A percentile compares a stretch with the other conserved stretches of the same genome.
Conservation (phyloP, 2,113 vertebrate species). For the Rissa tridactyla region DNA sequence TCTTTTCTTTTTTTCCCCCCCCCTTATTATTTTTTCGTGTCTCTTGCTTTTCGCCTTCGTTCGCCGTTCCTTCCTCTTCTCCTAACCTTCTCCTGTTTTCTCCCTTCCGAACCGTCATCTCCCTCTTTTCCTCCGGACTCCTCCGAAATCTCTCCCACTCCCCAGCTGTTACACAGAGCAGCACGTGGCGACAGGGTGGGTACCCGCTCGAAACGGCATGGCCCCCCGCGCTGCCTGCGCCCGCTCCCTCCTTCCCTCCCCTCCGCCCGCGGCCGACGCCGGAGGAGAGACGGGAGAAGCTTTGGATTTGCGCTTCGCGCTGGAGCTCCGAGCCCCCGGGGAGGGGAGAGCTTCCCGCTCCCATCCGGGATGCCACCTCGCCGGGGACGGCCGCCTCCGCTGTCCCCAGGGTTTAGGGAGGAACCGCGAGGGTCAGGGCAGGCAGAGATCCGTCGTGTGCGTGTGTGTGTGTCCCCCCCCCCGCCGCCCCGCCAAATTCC, state of each 20-base stretch:
- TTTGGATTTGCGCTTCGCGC: not conserved
- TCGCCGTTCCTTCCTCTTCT: slow-evolving; percentile 44
- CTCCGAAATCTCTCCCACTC: slow-evolving; percentile 35
- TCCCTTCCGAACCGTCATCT: slow-evolving; percentile 54
- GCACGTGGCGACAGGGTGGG: slow-evolving; percentile 76
- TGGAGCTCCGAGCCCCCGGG: not conserved
- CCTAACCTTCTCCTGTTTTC: slow-evolving; percentile 69
- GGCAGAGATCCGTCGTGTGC: not conserved
- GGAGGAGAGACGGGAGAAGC: too few species aligned
- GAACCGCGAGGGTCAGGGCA: not conserved
- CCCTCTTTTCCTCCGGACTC: slow-evolving; percentile 68
- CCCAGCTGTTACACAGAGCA: slow-evolving; percentile 82
- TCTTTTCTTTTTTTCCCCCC: not conserved
- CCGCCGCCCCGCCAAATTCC: not conserved
- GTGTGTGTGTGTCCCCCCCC: not conserved
- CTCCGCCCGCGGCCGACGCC: fast-evolving
- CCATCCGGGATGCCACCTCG: fast-evolving
- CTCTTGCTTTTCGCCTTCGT: slow-evolving; percentile 40
- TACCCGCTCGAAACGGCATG: slow-evolving; percentile 34
- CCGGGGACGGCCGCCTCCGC: not conserved
- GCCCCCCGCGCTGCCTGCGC: not conserved
- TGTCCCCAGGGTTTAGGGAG: not conserved
- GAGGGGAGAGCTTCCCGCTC: not conserved
- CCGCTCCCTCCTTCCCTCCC: not conserved
- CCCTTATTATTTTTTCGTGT: not conserved